Conservation (phyloP, 64 coral and sea anemone species). For the Stichodactyla mertensii region DNA sequence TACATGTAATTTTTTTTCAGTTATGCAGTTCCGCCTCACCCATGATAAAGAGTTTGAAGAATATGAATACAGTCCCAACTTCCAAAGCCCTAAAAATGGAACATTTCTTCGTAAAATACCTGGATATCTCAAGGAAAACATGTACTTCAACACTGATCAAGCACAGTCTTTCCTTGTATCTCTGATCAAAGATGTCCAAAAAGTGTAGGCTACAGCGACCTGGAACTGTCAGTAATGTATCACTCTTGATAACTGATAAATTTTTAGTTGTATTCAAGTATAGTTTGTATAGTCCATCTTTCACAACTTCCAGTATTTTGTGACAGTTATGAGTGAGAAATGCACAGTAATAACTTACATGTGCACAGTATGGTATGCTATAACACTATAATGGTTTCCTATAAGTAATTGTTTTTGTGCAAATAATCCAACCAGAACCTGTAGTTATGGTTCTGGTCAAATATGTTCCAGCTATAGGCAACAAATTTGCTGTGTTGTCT, state of each 20-base stretch:
- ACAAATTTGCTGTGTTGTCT: no score
- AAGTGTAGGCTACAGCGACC: background rate
- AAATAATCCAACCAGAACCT: no score
- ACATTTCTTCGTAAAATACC: constrained; percentile 23
- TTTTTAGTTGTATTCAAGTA: no score
- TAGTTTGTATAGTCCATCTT: background rate
- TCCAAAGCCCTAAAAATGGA: constrained; percentile 13
- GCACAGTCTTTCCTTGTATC: constrained; percentile 25
- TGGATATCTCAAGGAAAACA: constrained; percentile 26
- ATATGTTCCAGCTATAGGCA: no score
- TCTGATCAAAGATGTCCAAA: background rate
- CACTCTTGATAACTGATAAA: no score
- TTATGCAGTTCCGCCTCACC: constrained; percentile 42
- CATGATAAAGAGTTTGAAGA: constrained; percentile 60
- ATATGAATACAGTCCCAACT: constrained; percentile 53
- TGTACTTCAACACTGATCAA: constrained; percentile 43
- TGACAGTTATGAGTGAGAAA: no score
- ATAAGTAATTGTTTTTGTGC: no score
- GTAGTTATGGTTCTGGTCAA: no score
- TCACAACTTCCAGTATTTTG: no score
- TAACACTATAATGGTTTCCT: no score
- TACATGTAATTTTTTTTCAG: background rate
- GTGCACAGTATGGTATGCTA: no score
- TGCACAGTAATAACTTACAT: no score
- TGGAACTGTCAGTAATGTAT: background rate